These are phyloP conservation scores for Hymenochirus boettgeri DNA, from an alignment of 2,113 vertebrate genomes.

Conservation along the genomic window DNA sequence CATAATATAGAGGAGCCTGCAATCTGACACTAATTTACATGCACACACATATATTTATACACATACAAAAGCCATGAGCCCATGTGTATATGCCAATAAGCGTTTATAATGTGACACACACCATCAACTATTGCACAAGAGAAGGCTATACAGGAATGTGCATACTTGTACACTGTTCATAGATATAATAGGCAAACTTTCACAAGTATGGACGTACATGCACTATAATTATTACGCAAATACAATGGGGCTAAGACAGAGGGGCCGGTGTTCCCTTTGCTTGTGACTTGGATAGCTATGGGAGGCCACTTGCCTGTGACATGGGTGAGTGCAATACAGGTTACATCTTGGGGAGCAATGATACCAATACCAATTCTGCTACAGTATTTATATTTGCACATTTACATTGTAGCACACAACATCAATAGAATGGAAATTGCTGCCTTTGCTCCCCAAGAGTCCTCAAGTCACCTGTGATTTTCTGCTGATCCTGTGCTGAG, in stretches of 20 bases:
- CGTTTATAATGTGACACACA: background rate
- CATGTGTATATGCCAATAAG: slow-evolving; percentile 22
- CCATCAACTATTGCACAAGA: slow-evolving; percentile 16
- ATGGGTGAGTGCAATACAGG: background rate
- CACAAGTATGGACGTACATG: slow-evolving; percentile 26
- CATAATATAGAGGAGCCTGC: slow-evolving; percentile 26
- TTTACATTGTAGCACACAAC: background rate
- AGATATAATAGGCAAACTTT: slow-evolving; percentile 7
- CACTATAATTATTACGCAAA: slow-evolving; percentile 25
- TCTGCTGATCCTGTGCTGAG: background rate
- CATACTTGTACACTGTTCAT: slow-evolving; percentile 19
- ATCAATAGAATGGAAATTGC: background rate
- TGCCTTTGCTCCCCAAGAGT: background rate
- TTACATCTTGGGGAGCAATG: background rate
- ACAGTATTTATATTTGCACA: too few species aligned
- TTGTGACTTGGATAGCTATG: slow-evolving; percentile 6
- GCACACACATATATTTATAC: slow-evolving; percentile 13
- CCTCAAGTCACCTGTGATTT: background rate
- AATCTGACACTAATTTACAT: slow-evolving; percentile 26
- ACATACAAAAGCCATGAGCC: slow-evolving; percentile 19
- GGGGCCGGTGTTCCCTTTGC: background rate
- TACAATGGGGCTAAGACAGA: background rate
- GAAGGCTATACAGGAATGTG: slow-evolving; percentile 8
- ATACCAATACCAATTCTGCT: background rate
- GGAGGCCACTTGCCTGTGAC: slow-evolving; percentile 7